phyloP scores from a whole-genome alignment of 2,113 vertebrate species.

The Variabilichromis moorii region DNA sequence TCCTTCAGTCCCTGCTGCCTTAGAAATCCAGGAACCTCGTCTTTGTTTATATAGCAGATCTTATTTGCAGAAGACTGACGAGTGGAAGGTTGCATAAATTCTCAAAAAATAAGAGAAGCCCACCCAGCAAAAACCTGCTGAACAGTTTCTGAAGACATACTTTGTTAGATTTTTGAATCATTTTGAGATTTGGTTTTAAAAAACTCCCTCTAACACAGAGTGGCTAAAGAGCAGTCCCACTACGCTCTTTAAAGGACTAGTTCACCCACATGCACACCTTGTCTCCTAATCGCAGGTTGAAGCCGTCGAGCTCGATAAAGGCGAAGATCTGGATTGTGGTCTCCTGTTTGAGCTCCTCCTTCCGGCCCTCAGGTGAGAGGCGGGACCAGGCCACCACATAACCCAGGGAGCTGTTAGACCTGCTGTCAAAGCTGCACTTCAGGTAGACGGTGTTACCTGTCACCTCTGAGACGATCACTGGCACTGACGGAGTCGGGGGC shows the following conservation, averaged over 20 bases:
- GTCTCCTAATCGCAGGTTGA: constrained; percentile 85
- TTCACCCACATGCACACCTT: constrained; percentile 62
- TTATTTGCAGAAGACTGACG: not conserved
- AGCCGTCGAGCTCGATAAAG: constrained; percentile 83
- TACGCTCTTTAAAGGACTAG: not conserved
- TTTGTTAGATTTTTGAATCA: not conserved
- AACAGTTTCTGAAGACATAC: not conserved
- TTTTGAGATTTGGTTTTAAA: not conserved
- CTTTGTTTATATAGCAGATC: not conserved
- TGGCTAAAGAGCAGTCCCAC: not conserved
- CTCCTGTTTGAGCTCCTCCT: constrained; percentile 82
- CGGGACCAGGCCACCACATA: constrained; percentile 81
- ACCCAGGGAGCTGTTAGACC: constrained; percentile 72
- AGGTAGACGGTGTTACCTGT: constrained; percentile 68
- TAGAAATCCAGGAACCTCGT: not conserved
- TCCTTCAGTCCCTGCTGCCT: not conserved
- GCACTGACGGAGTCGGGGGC: constrained; percentile 61
- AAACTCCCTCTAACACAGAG: not conserved
- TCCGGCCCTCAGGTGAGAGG: constrained; percentile 73
- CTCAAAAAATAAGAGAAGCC: not conserved
- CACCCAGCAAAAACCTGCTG: not conserved
- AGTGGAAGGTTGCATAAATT: not conserved
- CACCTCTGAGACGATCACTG: constrained; percentile 67
- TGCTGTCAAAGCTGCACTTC: constrained; percentile 74
- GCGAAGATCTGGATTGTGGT: constrained; percentile 74